These are phyloP conservation scores for Acanthopagrus latus DNA, from an alignment of 2,797 vertebrate species.

Conservation along the genomic window DNA sequence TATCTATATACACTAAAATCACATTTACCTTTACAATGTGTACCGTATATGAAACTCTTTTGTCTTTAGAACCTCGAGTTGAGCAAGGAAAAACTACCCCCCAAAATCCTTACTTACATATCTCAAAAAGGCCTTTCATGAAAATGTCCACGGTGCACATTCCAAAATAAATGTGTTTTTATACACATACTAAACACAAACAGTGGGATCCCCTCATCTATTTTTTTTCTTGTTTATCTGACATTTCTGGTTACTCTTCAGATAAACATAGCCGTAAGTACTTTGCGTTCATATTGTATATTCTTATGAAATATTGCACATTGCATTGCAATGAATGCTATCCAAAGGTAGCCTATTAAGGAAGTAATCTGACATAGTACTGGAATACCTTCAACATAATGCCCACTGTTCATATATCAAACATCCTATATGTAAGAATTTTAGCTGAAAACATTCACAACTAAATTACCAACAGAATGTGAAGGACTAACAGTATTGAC, in stretches of 20 bases:
- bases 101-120: not conserved
- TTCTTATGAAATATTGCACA: too few relatives aligned
- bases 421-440: too few relatives aligned
- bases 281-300: too few relatives aligned
- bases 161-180: not conserved
- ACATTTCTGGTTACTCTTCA: not conserved
- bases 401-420: too few relatives aligned
- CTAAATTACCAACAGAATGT: too few relatives aligned
- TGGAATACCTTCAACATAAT: not conserved
- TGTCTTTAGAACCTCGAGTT: not conserved
- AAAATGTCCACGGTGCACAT: not conserved
- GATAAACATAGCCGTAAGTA: not conserved
- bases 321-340: too few relatives aligned
- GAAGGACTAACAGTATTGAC: too few relatives aligned
- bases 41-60: not conserved
- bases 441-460: too few relatives aligned
- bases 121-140: not conserved
- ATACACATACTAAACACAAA: not conserved
- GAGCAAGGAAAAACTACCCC: too few relatives aligned
- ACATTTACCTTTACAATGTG: too few relatives aligned
- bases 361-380: not conserved
- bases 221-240: not conserved
- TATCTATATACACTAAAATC: too few relatives aligned
- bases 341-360: too few relatives aligned
- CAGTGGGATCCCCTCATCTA: not conserved